phyloP scores from a whole-genome alignment of 2,797 vertebrate species.

The Argyrosomus regius region DNA sequence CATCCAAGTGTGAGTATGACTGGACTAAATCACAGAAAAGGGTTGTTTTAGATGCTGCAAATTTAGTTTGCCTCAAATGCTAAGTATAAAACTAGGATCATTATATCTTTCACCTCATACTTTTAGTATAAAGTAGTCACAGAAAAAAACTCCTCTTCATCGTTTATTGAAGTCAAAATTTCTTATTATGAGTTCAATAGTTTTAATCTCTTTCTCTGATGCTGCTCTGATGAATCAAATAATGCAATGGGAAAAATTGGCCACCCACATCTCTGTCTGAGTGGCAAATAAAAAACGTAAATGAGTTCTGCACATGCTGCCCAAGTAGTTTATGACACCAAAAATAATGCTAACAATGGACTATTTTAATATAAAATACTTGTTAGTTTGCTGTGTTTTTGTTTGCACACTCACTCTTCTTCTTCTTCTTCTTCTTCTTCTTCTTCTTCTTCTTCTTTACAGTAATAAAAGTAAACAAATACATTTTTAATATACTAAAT shows the following conservation, averaged over 20 bases:
- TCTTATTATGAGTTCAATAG: background rate
- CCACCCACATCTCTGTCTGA: background rate
- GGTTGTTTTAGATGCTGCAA: slow-evolving; percentile 2
- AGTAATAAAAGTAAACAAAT: too few species aligned
- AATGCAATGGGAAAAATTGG: background rate
- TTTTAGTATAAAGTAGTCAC: background rate
- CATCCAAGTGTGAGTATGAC: slow-evolving; percentile 81
- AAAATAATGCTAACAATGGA: background rate
- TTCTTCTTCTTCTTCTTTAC: background rate
- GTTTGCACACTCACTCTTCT: background rate
- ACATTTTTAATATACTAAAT: too few species aligned
- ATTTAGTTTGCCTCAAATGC: background rate
- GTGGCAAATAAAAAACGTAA: background rate
- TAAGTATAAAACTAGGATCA: background rate
- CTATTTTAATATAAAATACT: background rate
- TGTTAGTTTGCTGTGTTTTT: background rate
- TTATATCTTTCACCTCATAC: background rate
- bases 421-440: background rate
- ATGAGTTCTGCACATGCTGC: background rate
- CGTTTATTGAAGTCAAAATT: background rate
- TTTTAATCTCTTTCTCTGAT: slow-evolving; percentile 3
- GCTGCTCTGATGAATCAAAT: background rate
- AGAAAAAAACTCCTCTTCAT: background rate
- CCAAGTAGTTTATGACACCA: background rate
- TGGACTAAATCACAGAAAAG: background rate